Base-by-base conservation (phyloP, 2,888 invertebrate genomes). In the Atethmia centrago region DNA sequence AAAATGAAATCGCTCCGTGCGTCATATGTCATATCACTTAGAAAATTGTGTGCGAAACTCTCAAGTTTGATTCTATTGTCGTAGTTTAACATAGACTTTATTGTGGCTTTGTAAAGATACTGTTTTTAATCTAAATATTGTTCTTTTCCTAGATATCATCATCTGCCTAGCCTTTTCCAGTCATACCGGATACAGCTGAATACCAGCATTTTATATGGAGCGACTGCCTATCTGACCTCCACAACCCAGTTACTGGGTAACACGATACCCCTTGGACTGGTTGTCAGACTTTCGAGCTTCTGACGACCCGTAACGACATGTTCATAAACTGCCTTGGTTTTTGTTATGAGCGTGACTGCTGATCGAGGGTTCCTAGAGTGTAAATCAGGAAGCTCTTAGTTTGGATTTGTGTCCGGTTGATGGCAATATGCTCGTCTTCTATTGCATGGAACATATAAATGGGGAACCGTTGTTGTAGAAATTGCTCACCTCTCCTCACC, bases 21-120 rank as follows among this genome's bases (percentile, higher is more conserved):
- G 61, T 71, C 80, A 78, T 79, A 74, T 62, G 61, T 71, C 80
- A 78, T 79, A 74, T 62, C 83, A 64, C 55, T 70, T 74, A 67
- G 80, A 80, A 80, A 84, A 61, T 63, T n/a, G 49, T 80, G 80
- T 82, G 81, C 76, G 84, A 82, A 84, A 69, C 61, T 71, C 71
- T 69, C 71, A 69, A n/a, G 59, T 59, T 36, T 69, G 58, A 51
- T 59, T 65, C 58, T 71, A 71, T 69, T 84, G 80, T 75, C 5
- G 12, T 64, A 58, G 5, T 31, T 55, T 25, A 63, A 66, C n/a
- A n/a, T n/a, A 12, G 45, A 25, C 19, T 65, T 68, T 59, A 45
- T 14, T 12, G n/a, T n/a, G n/a, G n/a, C n/a, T n/a, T n/a, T n/a
- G n/a, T n/a, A n/a, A n/a, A n/a, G n/a, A n/a, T n/a, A n/a, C n/a